These are phyloP conservation scores for Cherax destructor DNA, from an alignment of 1,140 invertebrate species.

Conservation along the genomic window DNA sequence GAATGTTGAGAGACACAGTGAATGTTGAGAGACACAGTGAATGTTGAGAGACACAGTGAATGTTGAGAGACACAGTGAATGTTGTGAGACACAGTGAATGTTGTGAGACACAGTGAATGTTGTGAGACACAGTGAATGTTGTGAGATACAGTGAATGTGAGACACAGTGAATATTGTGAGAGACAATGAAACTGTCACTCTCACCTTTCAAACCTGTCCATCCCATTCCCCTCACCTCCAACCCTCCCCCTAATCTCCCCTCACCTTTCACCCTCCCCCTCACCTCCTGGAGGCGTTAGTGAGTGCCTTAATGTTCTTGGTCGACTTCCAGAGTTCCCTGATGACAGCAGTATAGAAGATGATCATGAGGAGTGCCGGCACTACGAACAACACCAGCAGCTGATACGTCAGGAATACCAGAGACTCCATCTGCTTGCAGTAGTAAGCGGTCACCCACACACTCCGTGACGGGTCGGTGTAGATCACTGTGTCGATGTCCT, in stretches of 20 bases:
- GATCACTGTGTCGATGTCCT: slow-evolving; percentile 55
- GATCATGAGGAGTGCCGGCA: slow-evolving; percentile 78
- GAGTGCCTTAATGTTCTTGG: slow-evolving; percentile 76
- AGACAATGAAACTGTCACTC: no score
- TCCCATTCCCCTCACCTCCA: slow-evolving; percentile 3
- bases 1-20: no score
- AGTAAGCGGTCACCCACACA: slow-evolving; percentile 54
- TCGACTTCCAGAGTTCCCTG: slow-evolving; percentile 79
- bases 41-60: no score
- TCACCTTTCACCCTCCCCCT: slow-evolving; percentile 1
- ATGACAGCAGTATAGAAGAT: slow-evolving; percentile 79
- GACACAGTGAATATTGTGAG: no score
- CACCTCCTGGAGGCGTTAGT: slow-evolving; percentile 73
- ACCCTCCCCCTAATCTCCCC: slow-evolving; percentile 10
- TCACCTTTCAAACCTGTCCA: not conserved
- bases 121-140: no score
- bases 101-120: no score
- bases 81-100: no score
- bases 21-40: no score
- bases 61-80: no score
- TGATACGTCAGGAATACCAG: slow-evolving; percentile 77
- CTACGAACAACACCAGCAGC: slow-evolving; percentile 77
- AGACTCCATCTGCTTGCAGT: slow-evolving; percentile 68
- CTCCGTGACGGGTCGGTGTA: slow-evolving; percentile 61
- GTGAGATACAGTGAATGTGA: no score